These are phyloP conservation scores for Lepidurus couesii DNA, from an alignment of 1,140 invertebrate species.

Conservation along the genomic window DNA sequence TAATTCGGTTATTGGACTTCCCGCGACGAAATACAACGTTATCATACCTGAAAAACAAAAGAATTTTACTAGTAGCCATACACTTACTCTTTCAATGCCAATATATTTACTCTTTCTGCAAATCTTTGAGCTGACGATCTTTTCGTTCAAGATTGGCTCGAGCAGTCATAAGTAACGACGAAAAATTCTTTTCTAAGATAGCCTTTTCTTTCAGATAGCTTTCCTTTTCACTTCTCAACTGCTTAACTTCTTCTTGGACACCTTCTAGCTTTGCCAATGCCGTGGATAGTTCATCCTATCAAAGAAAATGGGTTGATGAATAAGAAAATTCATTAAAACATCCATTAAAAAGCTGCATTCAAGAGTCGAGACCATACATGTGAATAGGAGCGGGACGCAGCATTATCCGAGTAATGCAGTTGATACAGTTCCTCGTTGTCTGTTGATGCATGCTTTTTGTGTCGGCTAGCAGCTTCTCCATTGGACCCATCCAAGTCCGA, in stretches of 20 bases:
- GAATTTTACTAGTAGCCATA: background rate
- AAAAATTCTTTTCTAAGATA: slow-evolving; percentile 20
- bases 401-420: background rate
- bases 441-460: background rate
- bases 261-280: background rate
- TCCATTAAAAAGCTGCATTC: background rate
- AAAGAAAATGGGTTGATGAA: background rate
- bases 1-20: background rate
- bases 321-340: background rate
- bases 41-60: background rate
- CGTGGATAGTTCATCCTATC: background rate
- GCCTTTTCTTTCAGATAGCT: slow-evolving; percentile 23
- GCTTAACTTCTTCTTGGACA: slow-evolving; percentile 28
- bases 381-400: background rate
- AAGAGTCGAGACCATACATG: background rate
- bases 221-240: slow-evolving; percentile 15
- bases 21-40: slow-evolving; percentile 26
- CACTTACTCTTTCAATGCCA: background rate
- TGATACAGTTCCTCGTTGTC: background rate
- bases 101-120: slow-evolving; percentile 30
- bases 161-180: slow-evolving; percentile 30
- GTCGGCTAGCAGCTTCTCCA: background rate
- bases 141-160: slow-evolving; percentile 32
- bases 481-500: background rate
- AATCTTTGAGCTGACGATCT: slow-evolving; percentile 30